These are phyloP conservation scores for Blastomussa wellsi DNA, from an alignment of 92 coral and sea anemone species.

Conservation along the genomic window DNA sequence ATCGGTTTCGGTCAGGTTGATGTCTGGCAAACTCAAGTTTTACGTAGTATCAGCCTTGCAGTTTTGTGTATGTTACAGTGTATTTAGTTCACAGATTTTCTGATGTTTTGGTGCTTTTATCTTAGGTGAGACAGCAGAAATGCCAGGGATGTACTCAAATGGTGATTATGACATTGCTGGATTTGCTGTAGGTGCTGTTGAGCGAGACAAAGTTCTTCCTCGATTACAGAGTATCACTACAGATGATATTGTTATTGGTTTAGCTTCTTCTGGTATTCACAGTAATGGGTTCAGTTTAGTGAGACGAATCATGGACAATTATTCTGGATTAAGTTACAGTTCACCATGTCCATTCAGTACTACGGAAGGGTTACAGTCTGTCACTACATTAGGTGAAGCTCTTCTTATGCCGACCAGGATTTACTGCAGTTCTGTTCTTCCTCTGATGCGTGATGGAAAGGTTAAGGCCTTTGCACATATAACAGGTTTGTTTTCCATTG, in stretches of 20 bases:
- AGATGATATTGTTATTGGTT: conserved; percentile 84
- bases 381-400: conserved; percentile 74
- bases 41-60: too few relatives aligned
- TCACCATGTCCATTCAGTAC: conserved; percentile 86
- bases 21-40: too few relatives aligned
- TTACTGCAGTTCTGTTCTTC: conserved; percentile 83
- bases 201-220: conserved; percentile 74
- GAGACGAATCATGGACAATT: conserved; percentile 63
- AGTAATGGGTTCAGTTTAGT: conserved; percentile 98
- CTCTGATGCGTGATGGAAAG: conserved; percentile 76
- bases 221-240: conserved; percentile 57
- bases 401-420: conserved; percentile 80
- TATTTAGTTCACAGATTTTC: not conserved
- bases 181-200: conserved; percentile 96
- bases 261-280: conserved; percentile 92
- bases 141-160: conserved; percentile 91
- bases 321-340: conserved; percentile 54
- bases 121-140: conserved; percentile 96
- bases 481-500: conserved; percentile 64
- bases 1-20: too few relatives aligned
- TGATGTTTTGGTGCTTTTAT: not conserved
- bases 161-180: conserved; percentile 97
- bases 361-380: conserved; percentile 68
- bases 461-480: conserved; percentile 96
- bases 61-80: too few relatives aligned